These are phyloP conservation scores for Naja naja DNA, from an alignment of 2,113 vertebrate genomes.

Conservation along the genomic window DNA sequence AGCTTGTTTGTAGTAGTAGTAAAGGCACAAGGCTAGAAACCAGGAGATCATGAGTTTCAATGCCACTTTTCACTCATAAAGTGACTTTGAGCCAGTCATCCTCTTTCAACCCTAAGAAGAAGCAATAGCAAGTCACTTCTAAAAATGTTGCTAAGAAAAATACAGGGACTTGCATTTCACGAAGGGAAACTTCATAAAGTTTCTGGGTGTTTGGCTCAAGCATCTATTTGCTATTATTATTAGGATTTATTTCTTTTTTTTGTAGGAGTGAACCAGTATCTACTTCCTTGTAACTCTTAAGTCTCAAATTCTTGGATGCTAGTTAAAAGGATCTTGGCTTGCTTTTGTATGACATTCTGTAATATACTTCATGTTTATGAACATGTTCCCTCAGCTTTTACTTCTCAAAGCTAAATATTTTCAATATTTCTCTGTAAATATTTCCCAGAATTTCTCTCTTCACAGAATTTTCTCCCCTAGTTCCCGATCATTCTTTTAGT, in stretches of 20 bases:
- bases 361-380: background rate
- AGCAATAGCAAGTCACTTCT: background rate
- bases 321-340: background rate
- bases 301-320: background rate
- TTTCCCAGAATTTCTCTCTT: background rate
- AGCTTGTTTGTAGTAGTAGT: background rate
- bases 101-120: background rate
- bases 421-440: background rate
- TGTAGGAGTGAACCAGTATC: background rate
- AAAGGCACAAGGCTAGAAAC: background rate
- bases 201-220: background rate
- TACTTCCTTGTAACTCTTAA: background rate
- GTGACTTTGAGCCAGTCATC: background rate
- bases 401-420: background rate
- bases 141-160: background rate
- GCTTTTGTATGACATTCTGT: background rate
- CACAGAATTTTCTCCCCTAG: background rate
- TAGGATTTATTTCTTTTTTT: background rate
- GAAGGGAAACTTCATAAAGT: background rate
- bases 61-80: background rate
- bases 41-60: background rate
- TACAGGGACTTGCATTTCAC: background rate
- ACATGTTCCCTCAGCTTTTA: background rate
- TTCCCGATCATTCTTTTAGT: background rate
- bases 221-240: background rate